A percentile compares a stretch with the other conserved stretches of the same genome.
These are phyloP conservation scores for Tapera naevia DNA, from an alignment of 2,797 vertebrate species.

Conservation along the genomic window DNA sequence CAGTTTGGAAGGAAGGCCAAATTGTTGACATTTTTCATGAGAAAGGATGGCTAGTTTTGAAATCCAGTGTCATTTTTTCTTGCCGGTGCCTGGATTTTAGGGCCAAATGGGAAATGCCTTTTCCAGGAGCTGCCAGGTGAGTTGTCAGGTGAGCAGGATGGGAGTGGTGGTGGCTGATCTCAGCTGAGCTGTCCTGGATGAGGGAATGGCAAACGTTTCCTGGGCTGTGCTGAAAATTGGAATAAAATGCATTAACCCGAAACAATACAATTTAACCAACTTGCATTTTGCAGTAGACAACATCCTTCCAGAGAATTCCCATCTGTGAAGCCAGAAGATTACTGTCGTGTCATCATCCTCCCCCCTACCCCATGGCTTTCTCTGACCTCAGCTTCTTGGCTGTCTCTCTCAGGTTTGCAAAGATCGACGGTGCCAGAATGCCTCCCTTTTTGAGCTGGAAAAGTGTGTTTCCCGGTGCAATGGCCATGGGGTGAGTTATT, in stretches of 20 bases:
- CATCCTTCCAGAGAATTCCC: background rate
- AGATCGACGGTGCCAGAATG: constrained; percentile 87
- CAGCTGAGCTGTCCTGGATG: accelerated
- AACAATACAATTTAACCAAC: accelerated
- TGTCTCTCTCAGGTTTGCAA: constrained; percentile 86
- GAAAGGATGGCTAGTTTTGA: background rate
- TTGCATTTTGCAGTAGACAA: accelerated
- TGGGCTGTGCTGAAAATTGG: background rate
- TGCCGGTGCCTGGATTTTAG: background rate
- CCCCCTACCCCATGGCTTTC: background rate
- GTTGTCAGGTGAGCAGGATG: background rate
- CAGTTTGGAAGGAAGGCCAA: background rate
- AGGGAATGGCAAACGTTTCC: background rate
- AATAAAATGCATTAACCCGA: background rate
- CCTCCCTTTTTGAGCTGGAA: constrained; percentile 86
- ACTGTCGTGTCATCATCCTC: accelerated
- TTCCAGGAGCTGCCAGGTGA: background rate
- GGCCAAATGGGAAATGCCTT: background rate
- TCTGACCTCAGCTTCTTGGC: background rate
- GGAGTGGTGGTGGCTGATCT: background rate
- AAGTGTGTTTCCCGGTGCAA: constrained; percentile 84
- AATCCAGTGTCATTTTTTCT: background rate
- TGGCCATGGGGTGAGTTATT: constrained; percentile 82
- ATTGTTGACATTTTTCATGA: background rate
- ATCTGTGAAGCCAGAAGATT: background rate